phyloP scores from a whole-genome alignment of 2,888 invertebrate species.

The Cyclophora albipunctata region DNA sequence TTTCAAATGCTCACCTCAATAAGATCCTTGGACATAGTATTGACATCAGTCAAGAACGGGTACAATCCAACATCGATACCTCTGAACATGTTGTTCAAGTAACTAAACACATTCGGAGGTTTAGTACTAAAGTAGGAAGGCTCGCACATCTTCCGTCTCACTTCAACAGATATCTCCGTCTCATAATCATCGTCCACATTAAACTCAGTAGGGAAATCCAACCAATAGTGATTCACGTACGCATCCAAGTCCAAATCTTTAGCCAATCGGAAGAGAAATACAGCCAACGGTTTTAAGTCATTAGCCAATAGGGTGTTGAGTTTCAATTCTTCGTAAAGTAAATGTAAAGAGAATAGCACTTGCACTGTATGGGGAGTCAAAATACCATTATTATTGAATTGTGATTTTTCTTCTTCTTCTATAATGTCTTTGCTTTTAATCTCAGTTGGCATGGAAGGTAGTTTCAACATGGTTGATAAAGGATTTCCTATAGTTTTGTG shows the following conservation, averaged over 20 bases:
- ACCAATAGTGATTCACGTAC: constrained; percentile 88
- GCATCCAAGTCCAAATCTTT: constrained; percentile 82
- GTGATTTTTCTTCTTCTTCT: constrained; percentile 38
- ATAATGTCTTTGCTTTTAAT: constrained; percentile 21
- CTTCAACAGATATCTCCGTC: constrained; percentile 73
- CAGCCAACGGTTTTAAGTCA: constrained; percentile 80
- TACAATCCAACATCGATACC: constrained; percentile 74
- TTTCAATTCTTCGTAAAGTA: constrained; percentile 94
- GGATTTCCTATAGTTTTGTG: constrained; percentile 67
- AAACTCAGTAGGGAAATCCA: constrained; percentile 85
- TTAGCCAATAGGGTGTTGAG: constrained; percentile 82
- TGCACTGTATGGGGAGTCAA: constrained; percentile 84
- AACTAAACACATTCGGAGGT: constrained; percentile 83
- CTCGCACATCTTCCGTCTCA: constrained; percentile 74
- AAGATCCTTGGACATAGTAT: constrained; percentile 81
- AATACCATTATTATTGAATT: constrained; percentile 78
- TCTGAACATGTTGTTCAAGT: constrained; percentile 79
- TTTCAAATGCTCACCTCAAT: constrained; percentile 76
- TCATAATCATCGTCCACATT: constrained; percentile 45
- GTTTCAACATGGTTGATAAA: constrained; percentile 57
- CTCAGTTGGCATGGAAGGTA: constrained; percentile 28
- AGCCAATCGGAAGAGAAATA: constrained; percentile 84
- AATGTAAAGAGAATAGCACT: constrained; percentile 87
- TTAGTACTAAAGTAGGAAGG: constrained; percentile 77
- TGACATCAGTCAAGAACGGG: constrained; percentile 84